A percentile compares a stretch with the other conserved stretches of the same genome.
Conservation (phyloP, 2,797 vertebrate species). For the Brotula barbata region DNA sequence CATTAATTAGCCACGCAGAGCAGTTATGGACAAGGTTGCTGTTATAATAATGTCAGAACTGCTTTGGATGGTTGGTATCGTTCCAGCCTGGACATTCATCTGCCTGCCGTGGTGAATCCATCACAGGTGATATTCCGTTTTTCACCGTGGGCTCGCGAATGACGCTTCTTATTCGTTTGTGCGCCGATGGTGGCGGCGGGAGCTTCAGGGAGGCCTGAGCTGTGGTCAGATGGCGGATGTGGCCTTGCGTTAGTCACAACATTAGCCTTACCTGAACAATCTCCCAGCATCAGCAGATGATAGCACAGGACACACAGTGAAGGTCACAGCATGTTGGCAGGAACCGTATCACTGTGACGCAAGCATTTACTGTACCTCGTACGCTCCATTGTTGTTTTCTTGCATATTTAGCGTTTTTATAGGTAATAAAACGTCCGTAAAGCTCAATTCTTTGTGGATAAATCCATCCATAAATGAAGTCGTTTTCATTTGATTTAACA, state of each 20-base stretch:
- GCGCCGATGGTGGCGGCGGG: no score
- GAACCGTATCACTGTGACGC: slow-evolving; percentile 20
- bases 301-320: slow-evolving; percentile 57
- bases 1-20: slow-evolving; percentile 57
- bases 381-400: slow-evolving; percentile 8
- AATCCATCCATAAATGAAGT: slow-evolving; percentile 19
- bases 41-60: slow-evolving; percentile 28
- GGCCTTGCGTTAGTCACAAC: slow-evolving; percentile 24
- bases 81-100: no score
- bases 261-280: slow-evolving; percentile 59
- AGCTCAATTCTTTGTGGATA: slow-evolving; percentile 18
- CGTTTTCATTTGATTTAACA: slow-evolving; percentile 4
- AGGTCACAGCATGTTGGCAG: slow-evolving; percentile 62
- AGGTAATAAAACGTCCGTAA: no score
- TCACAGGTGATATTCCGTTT: background rate
- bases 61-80: no score
- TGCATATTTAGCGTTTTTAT: no score
- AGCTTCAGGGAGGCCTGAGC: slow-evolving; percentile 2
- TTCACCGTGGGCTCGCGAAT: background rate
- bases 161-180: no score
- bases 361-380: slow-evolving; percentile 14
- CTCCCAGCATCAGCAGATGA: slow-evolving; percentile 56
- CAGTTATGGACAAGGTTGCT: slow-evolving; percentile 36
- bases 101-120: background rate
- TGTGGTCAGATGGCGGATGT: slow-evolving; percentile 18